phyloP scores from a whole-genome alignment of 2,113 vertebrate genomes.

The Dipodomys spectabilis region DNA sequence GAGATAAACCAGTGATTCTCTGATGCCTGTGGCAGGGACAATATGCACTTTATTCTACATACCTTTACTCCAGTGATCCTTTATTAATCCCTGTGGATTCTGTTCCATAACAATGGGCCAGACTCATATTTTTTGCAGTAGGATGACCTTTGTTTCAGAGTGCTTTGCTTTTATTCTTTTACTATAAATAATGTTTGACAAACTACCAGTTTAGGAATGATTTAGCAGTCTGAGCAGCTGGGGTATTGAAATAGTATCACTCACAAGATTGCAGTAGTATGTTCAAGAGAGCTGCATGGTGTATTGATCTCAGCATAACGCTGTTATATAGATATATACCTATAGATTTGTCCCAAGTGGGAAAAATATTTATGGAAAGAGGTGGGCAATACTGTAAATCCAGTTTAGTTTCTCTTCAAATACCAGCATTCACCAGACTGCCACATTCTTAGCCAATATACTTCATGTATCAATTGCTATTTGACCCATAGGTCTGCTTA shows the following conservation, averaged over 20 bases:
- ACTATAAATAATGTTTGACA: not conserved
- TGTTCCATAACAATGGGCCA: not conserved
- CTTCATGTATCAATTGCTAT: constrained; percentile 1
- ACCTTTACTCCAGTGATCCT: not conserved
- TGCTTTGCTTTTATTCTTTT: constrained; percentile 30
- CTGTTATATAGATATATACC: not conserved
- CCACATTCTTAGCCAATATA: not conserved
- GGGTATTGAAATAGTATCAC: not conserved
- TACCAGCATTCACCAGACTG: not conserved
- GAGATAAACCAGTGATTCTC: not conserved
- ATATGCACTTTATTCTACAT: not conserved
- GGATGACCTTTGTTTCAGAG: not conserved
- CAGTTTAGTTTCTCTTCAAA: constrained; percentile 10
- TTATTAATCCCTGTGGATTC: not conserved
- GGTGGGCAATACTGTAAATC: not conserved
- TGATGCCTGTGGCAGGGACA: not conserved
- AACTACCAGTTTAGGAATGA: constrained; percentile 7
- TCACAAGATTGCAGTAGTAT: not conserved
- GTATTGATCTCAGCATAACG: not conserved
- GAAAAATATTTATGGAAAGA: not conserved
- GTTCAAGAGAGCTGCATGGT: not conserved
- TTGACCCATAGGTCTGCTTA: not conserved
- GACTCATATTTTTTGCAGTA: not conserved
- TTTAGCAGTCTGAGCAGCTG: not conserved
- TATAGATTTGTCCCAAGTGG: not conserved